These are phyloP conservation scores for Tachysurus fulvidraco DNA, from an alignment of 2,113 vertebrate genomes.

Conservation along the genomic window DNA sequence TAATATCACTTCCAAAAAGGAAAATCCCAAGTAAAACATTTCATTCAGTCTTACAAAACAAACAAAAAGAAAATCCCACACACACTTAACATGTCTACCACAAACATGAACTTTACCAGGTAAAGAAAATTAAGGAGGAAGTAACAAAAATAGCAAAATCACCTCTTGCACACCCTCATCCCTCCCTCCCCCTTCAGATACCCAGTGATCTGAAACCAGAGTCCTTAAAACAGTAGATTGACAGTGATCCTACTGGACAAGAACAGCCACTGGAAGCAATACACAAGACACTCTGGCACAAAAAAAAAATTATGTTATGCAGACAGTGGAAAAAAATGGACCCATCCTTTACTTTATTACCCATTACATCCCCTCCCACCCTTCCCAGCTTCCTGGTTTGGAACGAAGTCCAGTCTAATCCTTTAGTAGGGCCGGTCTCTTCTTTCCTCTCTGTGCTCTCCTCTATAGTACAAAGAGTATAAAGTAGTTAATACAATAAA, in stretches of 20 bases:
- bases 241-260: constrained; percentile 42
- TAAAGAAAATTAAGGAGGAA: constrained; percentile 68
- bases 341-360: constrained; percentile 14
- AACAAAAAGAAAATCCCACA: constrained; percentile 38
- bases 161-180: background rate
- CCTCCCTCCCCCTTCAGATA: background rate
- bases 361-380: constrained; percentile 14
- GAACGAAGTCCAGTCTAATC: constrained; percentile 45
- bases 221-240: constrained; percentile 62
- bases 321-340: constrained; percentile 49
- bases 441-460: constrained; percentile 77
- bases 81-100: constrained; percentile 60
- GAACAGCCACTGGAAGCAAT: constrained; percentile 53
- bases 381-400: constrained; percentile 47
- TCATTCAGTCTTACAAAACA: constrained; percentile 74
- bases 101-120: constrained; percentile 61
- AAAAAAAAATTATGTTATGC: constrained; percentile 36
- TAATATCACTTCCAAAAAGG: constrained; percentile 65
- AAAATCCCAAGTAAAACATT: constrained; percentile 71
- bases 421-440: constrained; percentile 78
- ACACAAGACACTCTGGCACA: constrained; percentile 55
- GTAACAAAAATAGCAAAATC: constrained; percentile 64
- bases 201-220: constrained; percentile 55
- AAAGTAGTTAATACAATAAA: background rate
- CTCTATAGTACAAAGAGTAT: constrained; percentile 62